These are phyloP conservation scores for Mycteria americana DNA, from an alignment of 2,797 vertebrate species.

Conservation along the genomic window DNA sequence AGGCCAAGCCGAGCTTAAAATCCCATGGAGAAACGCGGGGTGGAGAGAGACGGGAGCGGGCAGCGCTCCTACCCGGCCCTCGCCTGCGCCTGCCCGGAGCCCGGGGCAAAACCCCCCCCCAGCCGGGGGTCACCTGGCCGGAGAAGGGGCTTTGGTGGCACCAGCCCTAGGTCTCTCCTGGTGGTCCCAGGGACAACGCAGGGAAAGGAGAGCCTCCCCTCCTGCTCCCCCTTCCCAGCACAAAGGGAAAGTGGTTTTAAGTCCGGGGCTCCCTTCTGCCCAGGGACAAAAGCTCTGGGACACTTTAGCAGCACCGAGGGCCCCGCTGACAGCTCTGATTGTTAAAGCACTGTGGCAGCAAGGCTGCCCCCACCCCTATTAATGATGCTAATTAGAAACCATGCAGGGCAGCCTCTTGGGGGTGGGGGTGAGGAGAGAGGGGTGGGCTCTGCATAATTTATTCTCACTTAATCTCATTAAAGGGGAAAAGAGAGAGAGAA, in stretches of 20 bases:
- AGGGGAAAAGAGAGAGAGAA: not conserved
- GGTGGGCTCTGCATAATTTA: conserved; percentile 40
- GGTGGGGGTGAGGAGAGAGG: not conserved
- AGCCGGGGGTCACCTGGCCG: not conserved
- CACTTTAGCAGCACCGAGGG: not conserved
- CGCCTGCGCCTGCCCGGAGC: not conserved
- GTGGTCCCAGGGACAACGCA: not conserved
- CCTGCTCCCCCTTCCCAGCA: not conserved
- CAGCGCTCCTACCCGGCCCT: not conserved
- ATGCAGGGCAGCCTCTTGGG: not conserved
- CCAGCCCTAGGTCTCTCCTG: not conserved
- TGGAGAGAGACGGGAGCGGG: not conserved
- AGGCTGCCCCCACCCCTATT: not conserved
- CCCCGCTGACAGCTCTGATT: conserved; percentile 53
- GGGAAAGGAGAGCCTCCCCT: not conserved
- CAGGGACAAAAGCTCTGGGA: conserved; percentile 28
- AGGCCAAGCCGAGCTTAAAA: conserved; percentile 15
- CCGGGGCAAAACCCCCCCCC: rapidly evolving
- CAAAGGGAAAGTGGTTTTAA: not conserved
- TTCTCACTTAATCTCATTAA: conserved; percentile 34
- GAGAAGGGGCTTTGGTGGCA: not conserved
- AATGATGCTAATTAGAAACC: conserved; percentile 51
- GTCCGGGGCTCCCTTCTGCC: not conserved
- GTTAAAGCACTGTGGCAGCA: not conserved
- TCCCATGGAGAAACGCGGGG: not conserved